Evolutionary conservation across 2,888 invertebrate genomes (phyloP).

Genomic region (Cheilosia scutellata): DNA sequence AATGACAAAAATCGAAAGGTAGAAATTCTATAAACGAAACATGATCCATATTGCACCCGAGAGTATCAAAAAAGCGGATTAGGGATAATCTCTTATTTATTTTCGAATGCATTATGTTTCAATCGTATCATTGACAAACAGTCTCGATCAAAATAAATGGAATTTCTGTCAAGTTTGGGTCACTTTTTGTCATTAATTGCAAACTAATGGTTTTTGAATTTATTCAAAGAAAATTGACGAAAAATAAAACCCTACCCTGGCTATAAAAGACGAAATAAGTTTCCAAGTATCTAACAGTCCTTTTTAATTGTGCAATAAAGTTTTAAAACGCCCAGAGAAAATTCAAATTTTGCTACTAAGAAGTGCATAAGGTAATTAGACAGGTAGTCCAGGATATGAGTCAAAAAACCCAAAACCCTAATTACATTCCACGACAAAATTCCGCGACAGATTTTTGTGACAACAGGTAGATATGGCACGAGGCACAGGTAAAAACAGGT

Average conservation of each 20-base stretch:
- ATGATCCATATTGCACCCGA: slow-evolving; percentile 3
- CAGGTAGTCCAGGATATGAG: slow-evolving; percentile 49
- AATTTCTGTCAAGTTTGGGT: background rate
- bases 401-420: slow-evolving; percentile 14
- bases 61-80: background rate
- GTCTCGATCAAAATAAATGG: background rate
- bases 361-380: slow-evolving; percentile 39
- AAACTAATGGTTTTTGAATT: background rate
- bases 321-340: background rate
- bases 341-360: slow-evolving; percentile 1
- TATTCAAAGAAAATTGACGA: background rate
- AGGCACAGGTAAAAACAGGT: slow-evolving; percentile 1
- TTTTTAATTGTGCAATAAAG: slow-evolving; percentile 56
- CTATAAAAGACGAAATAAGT: background rate
- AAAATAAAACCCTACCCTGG: background rate
- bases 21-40: background rate
- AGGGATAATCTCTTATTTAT: background rate
- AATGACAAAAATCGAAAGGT: no score
- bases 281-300: background rate
- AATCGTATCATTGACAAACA: background rate
- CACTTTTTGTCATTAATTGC: slow-evolving; percentile 16
- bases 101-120: background rate
- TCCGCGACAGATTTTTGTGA: slow-evolving; percentile 49
- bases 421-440: slow-evolving; percentile 32
- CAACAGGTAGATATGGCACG: slow-evolving; percentile 49